Conservation (phyloP, 2,113 vertebrate species). For the Indicator indicator region DNA sequence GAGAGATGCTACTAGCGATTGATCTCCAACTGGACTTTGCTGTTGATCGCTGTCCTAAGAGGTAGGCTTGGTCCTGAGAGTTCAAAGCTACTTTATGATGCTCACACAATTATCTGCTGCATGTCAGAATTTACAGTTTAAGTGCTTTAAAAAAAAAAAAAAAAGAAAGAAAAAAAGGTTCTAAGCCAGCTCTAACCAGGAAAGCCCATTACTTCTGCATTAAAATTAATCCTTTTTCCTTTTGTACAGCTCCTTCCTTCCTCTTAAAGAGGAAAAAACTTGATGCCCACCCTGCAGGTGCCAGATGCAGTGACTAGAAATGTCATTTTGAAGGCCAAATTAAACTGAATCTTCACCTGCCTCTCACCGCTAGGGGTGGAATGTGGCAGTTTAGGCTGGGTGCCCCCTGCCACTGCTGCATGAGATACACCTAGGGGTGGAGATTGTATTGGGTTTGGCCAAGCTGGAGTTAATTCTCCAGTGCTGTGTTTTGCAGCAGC, state of each 20-base stretch:
- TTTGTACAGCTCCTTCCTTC: too few species aligned
- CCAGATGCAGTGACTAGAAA: rapidly evolving
- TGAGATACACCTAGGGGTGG: too few species aligned
- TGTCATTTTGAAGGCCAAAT: rapidly evolving
- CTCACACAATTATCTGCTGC: rapidly evolving
- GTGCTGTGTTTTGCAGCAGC: too few species aligned
- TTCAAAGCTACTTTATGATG: background rate
- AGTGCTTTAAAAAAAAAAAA: rapidly evolving
- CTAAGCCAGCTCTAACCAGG: background rate
- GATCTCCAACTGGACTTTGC: background rate
- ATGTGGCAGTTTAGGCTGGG: too few species aligned
- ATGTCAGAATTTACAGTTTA: background rate
- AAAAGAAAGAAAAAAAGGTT: rapidly evolving
- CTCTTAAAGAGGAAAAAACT: background rate
- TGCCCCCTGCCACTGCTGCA: too few species aligned
- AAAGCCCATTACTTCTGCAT: background rate
- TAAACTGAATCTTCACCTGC: rapidly evolving
- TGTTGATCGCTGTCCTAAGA: background rate
- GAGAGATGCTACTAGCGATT: rapidly evolving
- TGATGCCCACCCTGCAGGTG: rapidly evolving
- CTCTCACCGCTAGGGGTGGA: too few species aligned
- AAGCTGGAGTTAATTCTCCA: too few species aligned
- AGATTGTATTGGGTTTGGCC: too few species aligned
- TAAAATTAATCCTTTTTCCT: background rate
- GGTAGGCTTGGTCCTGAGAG: background rate